phyloP scores from a whole-genome alignment of 2,113 vertebrate genomes.

The Anser brachyrhynchus region DNA sequence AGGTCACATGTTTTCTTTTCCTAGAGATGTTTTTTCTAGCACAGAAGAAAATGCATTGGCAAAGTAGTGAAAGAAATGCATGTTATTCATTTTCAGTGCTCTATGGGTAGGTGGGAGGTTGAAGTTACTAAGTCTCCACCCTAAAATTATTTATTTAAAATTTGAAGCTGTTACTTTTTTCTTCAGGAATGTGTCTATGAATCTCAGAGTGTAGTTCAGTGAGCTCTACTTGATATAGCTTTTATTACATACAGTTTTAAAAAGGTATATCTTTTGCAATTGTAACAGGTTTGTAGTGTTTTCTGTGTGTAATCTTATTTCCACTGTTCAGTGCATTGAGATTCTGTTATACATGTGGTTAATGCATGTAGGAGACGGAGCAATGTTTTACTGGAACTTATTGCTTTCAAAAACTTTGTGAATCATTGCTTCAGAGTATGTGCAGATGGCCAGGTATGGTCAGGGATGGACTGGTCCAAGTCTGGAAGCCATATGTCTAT shows the following conservation, averaged over 20 bases:
- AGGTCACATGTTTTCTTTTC: neutral
- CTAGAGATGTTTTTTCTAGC: neutral
- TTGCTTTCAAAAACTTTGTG: neutral
- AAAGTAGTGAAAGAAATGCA: neutral
- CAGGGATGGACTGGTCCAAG: neutral
- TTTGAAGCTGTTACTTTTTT: neutral
- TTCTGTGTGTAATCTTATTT: neutral
- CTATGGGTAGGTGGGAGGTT: neutral
- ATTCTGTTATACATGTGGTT: neutral
- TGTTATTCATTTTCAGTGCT: neutral
- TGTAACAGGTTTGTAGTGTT: neutral
- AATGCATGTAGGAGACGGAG: neutral
- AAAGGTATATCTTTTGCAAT: neutral
- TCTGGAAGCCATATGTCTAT: neutral
- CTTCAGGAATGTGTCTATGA: neutral
- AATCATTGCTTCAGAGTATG: neutral
- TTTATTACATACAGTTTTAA: neutral
- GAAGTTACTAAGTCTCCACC: neutral
- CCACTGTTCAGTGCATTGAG: neutral
- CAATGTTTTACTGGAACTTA: neutral
- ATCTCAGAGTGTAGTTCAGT: neutral
- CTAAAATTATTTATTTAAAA: neutral
- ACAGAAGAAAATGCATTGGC: neutral
- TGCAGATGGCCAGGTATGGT: fast-evolving
- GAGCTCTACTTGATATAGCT: neutral